Conservation (phyloP, 37 sponge, comb jelly and placozoan genomes). For the Corticium candelabrum region DNA sequence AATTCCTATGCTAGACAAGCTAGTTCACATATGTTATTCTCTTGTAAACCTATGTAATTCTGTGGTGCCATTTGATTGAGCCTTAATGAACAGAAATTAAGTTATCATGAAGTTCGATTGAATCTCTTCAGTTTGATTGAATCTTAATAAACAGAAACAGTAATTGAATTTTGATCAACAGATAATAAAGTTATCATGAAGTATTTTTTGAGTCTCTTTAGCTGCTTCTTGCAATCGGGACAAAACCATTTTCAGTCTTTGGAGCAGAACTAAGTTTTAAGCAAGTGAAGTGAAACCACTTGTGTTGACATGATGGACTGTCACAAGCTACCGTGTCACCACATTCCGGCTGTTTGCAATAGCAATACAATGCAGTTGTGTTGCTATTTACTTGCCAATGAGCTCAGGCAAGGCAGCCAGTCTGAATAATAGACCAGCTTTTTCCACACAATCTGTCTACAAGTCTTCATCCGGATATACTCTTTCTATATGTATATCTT, state of each 20-base stretch:
- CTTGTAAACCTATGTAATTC: slow-evolving; percentile 36
- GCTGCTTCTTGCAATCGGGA: slow-evolving; percentile 6
- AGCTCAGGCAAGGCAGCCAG: slow-evolving; percentile 27
- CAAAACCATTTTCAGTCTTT: slow-evolving; percentile 22
- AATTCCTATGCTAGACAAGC: slow-evolving; percentile 31
- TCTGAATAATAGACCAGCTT: slow-evolving; percentile 15
- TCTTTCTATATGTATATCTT: slow-evolving; percentile 20
- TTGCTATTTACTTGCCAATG: slow-evolving; percentile 42
- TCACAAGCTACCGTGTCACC: slow-evolving; percentile 16
- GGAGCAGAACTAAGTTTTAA: slow-evolving; percentile 7
- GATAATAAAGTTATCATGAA: too few species aligned
- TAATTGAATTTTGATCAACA: too few species aligned
- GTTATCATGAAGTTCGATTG: too few species aligned
- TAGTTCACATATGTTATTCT: slow-evolving; percentile 37
- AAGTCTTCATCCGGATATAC: slow-evolving; percentile 20
- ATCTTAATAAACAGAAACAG: too few species aligned
- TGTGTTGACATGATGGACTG: not conserved
- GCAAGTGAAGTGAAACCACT: slow-evolving; percentile 12
- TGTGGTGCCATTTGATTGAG: slow-evolving; percentile 27
- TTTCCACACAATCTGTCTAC: slow-evolving; percentile 1
- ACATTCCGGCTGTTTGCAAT: slow-evolving; percentile 10
- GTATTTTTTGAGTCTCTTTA: not conserved
- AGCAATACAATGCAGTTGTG: slow-evolving; percentile 15
- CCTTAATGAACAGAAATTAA: too few species aligned
- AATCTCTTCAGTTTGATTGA: too few species aligned